Percentiles rank a stretch among this genome's conserved stretches.
These are phyloP conservation scores for Bugulina stolonifera DNA, from an alignment of 2,888 invertebrate species.

Conservation along the genomic window DNA sequence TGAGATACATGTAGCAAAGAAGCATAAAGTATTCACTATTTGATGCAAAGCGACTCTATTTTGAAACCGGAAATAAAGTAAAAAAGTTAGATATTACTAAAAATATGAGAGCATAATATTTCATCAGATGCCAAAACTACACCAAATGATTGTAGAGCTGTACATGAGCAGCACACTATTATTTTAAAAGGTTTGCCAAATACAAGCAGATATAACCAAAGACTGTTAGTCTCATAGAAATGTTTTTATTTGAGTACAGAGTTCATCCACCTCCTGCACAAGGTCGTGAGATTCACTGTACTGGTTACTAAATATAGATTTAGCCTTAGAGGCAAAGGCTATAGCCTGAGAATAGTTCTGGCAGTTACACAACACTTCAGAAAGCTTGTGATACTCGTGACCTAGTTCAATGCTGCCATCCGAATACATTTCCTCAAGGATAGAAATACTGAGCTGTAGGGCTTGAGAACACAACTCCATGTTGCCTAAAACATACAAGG, in stretches of 20 bases:
- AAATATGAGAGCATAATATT: too few relatives aligned
- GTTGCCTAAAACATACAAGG: background rate
- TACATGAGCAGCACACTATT: too few relatives aligned
- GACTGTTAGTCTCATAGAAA: too few relatives aligned
- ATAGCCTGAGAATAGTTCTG: background rate
- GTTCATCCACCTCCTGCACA: background rate
- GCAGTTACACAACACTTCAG: conserved; percentile 59
- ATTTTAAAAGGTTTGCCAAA: too few relatives aligned
- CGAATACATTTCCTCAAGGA: conserved; percentile 62
- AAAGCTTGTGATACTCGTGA: conserved; percentile 63
- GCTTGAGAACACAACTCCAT: conserved; percentile 38
- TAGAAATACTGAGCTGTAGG: conserved; percentile 59
- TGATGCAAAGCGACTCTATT: too few relatives aligned
- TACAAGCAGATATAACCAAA: too few relatives aligned
- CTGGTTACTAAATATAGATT: background rate
- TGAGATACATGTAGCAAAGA: too few relatives aligned
- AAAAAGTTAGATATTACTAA: too few relatives aligned
- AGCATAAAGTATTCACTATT: too few relatives aligned
- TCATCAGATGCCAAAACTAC: too few relatives aligned
- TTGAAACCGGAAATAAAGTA: too few relatives aligned
- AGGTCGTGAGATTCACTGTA: background rate
- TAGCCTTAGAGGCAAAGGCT: background rate
- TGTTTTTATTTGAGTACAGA: background rate
- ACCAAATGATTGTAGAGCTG: too few relatives aligned
- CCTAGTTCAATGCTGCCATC: conserved; percentile 63